Evolutionary conservation across 1,140 invertebrate species (phyloP).

Genomic region (Stenopsyche tienmushanensis): DNA sequence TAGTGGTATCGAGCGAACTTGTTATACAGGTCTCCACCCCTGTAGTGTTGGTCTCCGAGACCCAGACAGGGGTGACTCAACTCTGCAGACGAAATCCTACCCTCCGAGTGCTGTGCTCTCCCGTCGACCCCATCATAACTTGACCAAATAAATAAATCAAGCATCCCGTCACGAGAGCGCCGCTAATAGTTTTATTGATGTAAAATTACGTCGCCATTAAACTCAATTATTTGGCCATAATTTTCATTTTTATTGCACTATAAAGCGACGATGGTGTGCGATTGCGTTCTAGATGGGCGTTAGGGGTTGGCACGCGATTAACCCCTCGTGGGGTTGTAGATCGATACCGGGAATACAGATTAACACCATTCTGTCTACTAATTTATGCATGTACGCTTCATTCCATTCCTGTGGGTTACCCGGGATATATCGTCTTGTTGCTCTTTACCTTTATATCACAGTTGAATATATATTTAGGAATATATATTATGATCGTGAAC

Average conservation of each 20-base stretch:
- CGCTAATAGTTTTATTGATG: slow-evolving; percentile 40
- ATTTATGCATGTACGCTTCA: slow-evolving; percentile 14
- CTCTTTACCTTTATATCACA: too few relatives aligned
- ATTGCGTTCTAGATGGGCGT: too few relatives aligned
- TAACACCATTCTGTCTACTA: slow-evolving; percentile 15
- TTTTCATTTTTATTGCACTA: slow-evolving; percentile 38
- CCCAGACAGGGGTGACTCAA: neutral
- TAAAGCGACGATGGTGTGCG: slow-evolving; percentile 22
- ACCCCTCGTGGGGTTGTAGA: neutral
- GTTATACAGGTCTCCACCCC: neutral
- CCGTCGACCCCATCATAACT: neutral
- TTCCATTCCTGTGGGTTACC: neutral
- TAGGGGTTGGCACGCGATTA: neutral
- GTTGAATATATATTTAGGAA: too few relatives aligned
- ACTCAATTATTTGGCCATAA: slow-evolving; percentile 38
- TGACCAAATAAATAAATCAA: slow-evolving; percentile 32
- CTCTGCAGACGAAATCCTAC: neutral
- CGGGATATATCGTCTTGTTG: neutral
- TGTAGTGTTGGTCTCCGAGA: neutral
- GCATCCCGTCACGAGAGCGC: slow-evolving; percentile 13
- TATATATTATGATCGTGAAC: too few relatives aligned
- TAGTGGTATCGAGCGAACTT: neutral
- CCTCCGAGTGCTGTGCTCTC: neutral
- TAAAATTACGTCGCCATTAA: slow-evolving; percentile 36
- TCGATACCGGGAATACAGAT: slow-evolving; percentile 8